Percentiles rank a stretch among this genome's conserved stretches.
Evolutionary conservation across 2,113 vertebrate genomes (phyloP).

Genomic region (Sisor rabdophorus): DNA sequence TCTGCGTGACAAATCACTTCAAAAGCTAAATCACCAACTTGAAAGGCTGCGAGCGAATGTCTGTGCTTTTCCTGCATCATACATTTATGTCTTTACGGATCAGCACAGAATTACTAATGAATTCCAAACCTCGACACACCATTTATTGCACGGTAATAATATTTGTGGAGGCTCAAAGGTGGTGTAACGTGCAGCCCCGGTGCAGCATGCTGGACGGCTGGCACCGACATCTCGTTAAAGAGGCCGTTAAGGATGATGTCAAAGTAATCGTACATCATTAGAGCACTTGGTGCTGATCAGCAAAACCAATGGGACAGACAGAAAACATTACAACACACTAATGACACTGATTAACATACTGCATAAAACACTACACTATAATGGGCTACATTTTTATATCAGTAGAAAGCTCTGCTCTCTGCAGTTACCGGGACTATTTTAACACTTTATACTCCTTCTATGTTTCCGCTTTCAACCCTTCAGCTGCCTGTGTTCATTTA

Average conservation of each 20-base stretch:
- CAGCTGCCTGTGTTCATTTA: constrained; percentile 59
- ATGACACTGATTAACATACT: constrained; percentile 42
- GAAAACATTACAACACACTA: constrained; percentile 45
- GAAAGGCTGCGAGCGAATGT: neutral
- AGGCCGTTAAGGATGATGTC: constrained; percentile 77
- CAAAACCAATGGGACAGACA: constrained; percentile 68
- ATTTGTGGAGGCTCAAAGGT: constrained; percentile 34
- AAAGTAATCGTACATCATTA: constrained; percentile 81
- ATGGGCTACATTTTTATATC: constrained; percentile 14
- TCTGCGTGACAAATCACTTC: neutral
- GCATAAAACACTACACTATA: constrained; percentile 36
- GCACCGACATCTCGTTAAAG: constrained; percentile 73
- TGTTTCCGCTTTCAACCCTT: constrained; percentile 16
- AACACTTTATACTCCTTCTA: constrained; percentile 5
- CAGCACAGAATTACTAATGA: neutral
- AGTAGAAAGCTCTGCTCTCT: neutral
- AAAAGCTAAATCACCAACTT: neutral
- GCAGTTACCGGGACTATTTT: constrained; percentile 9
- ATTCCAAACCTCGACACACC: constrained; percentile 10
- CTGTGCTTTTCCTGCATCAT: neutral
- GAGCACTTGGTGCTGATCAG: constrained; percentile 75
- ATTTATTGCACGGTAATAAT: constrained; percentile 23
- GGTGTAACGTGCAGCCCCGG: constrained; percentile 23
- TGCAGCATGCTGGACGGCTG: constrained; percentile 62
- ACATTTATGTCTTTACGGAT: constrained; percentile 4